Conservation (phyloP, 2,888 invertebrate genomes). For the Drosophila mettleri region DNA sequence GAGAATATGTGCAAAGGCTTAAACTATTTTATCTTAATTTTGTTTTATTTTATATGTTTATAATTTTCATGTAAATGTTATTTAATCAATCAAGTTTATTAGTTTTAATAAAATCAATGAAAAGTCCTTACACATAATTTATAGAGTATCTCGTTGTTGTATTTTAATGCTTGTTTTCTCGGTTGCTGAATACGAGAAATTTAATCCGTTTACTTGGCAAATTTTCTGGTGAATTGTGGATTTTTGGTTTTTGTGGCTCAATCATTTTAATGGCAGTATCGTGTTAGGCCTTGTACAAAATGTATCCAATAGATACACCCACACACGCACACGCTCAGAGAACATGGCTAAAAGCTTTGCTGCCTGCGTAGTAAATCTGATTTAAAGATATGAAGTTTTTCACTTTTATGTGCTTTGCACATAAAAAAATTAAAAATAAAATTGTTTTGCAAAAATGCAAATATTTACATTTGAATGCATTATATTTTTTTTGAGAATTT, state of each 20-base stretch:
- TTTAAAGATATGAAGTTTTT: conserved; percentile 23
- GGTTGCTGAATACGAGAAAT: conserved; percentile 46
- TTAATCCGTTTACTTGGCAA: conserved; percentile 72
- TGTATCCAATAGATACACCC: conserved; percentile 33
- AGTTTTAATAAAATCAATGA: background rate
- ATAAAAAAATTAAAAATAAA: background rate
- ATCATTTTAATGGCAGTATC: conserved; percentile 74
- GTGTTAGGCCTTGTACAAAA: conserved; percentile 63
- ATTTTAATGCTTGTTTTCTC: background rate
- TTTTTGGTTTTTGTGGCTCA: conserved; percentile 72
- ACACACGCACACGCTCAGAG: conserved; percentile 3
- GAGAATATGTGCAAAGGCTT: too few species aligned
- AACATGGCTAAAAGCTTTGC: conserved; percentile 18
- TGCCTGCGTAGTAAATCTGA: conserved; percentile 19
- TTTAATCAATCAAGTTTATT: too few species aligned
- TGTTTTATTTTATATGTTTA: too few species aligned
- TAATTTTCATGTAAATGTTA: too few species aligned
- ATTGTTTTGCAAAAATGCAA: conserved; percentile 19
- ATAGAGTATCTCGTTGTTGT: conserved; percentile 21
- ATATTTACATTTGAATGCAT: conserved; percentile 19
- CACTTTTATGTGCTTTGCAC: conserved; percentile 5
- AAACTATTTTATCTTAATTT: too few species aligned
- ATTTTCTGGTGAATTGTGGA: conserved; percentile 57
- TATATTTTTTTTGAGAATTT: conserved; percentile 12
- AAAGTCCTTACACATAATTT: too few species aligned